Evolutionary conservation across 2,113 vertebrate genomes (phyloP).

Genomic region (Zosterops borbonicus): DNA sequence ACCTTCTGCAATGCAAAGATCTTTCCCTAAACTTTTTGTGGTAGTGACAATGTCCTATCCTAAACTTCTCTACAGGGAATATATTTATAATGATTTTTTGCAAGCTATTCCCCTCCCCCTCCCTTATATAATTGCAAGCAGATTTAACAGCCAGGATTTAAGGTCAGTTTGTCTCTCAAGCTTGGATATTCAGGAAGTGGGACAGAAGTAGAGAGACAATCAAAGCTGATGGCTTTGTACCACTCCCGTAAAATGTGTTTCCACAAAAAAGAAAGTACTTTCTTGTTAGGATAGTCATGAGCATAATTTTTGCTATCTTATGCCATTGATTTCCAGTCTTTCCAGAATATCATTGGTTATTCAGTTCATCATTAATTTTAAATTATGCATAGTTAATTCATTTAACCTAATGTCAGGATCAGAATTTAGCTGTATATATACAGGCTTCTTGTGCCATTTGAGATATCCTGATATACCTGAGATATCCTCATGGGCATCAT

Average conservation of each 20-base stretch:
- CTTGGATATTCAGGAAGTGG: background rate
- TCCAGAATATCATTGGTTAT: background rate
- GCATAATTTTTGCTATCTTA: background rate
- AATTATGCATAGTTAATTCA: background rate
- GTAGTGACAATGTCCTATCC: background rate
- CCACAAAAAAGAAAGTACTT: background rate
- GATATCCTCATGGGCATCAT: rapidly evolving
- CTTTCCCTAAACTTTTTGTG: background rate
- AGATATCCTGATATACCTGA: background rate
- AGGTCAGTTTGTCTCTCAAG: background rate
- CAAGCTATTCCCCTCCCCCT: rapidly evolving
- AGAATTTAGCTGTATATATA: background rate
- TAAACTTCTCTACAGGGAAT: background rate
- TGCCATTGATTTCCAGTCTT: background rate
- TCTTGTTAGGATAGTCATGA: background rate
- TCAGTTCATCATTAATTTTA: background rate
- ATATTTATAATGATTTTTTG: background rate
- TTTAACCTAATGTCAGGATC: background rate
- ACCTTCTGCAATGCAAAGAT: background rate
- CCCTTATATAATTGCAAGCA: background rate
- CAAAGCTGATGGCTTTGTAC: background rate
- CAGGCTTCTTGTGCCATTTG: background rate
- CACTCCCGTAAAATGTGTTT: background rate
- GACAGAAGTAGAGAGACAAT: background rate
- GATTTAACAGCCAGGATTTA: background rate